These are phyloP conservation scores for Psilopsiagon aymara DNA, from an alignment of 2,113 vertebrate species.

Conservation along the genomic window DNA sequence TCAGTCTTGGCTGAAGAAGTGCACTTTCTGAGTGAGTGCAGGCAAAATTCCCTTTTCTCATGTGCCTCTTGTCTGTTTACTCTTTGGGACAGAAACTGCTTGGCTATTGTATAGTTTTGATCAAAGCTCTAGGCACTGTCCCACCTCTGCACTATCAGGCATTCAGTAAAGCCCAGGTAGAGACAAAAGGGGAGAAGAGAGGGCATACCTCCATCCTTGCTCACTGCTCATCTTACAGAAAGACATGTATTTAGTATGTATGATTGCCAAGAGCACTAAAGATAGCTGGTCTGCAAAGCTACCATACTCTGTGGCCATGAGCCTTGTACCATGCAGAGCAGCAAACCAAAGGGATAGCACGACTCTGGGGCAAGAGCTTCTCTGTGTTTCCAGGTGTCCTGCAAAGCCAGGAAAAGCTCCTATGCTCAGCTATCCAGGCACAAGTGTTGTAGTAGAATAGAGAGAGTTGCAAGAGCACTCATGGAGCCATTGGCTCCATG, in stretches of 20 bases:
- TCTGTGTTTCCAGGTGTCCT: too few species aligned
- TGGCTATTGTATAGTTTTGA: background rate
- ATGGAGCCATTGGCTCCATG: background rate
- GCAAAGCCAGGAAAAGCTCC: background rate
- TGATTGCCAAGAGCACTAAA: accelerated
- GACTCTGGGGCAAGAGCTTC: background rate
- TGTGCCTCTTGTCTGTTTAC: background rate
- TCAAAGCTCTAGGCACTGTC: background rate
- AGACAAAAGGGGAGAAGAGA: background rate
- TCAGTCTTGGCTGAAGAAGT: background rate
- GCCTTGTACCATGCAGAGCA: background rate
- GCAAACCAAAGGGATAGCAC: background rate
- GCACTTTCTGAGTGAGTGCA: background rate
- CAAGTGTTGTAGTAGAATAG: accelerated
- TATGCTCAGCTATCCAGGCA: background rate
- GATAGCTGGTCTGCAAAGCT: background rate
- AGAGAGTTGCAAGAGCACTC: background rate
- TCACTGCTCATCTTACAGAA: accelerated
- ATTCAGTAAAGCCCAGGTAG: background rate
- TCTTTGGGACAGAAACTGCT: background rate
- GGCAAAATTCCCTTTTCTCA: background rate
- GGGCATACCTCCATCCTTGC: accelerated
- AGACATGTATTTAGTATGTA: background rate
- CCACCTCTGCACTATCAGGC: background rate
- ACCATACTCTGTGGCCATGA: background rate